Conservation (phyloP, 2,888 invertebrate species). For the Limnephilus lunatus region DNA sequence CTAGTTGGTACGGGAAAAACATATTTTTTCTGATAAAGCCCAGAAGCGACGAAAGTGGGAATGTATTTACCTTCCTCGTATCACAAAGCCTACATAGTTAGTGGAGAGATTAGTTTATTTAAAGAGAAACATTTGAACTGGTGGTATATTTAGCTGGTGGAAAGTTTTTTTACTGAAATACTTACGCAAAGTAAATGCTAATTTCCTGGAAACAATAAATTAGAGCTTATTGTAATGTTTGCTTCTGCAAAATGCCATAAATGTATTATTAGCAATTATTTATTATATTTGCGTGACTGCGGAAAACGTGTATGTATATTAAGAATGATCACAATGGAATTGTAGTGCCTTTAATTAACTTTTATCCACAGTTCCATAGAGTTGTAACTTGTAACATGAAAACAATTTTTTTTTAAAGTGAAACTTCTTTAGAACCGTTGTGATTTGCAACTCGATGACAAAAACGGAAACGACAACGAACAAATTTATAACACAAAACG, state of each 20-base stretch:
- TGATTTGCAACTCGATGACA: too few species aligned
- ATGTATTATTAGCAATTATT: neutral
- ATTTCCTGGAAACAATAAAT: neutral
- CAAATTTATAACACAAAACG: too few species aligned
- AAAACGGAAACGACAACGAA: too few species aligned
- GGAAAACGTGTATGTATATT: neutral
- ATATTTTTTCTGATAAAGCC: neutral
- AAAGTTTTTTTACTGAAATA: constrained; percentile 10
- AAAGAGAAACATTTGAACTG: neutral
- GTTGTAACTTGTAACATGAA: too few species aligned
- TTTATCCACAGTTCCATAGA: too few species aligned
- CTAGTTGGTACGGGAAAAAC: neutral
- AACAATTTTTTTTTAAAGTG: too few species aligned
- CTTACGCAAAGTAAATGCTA: neutral
- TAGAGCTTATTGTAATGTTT: neutral
- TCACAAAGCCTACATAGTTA: neutral
- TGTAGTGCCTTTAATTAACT: neutral
- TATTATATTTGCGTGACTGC: neutral
- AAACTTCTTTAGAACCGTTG: too few species aligned
- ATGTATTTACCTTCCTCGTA: neutral
- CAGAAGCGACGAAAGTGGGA: neutral
- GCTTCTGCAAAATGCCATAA: neutral
- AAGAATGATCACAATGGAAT: neutral
- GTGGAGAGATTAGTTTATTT: neutral
- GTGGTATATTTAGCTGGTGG: neutral